Evolutionary conservation across 1,140 invertebrate genomes (phyloP).

Genomic region (Drosophila saltans): DNA sequence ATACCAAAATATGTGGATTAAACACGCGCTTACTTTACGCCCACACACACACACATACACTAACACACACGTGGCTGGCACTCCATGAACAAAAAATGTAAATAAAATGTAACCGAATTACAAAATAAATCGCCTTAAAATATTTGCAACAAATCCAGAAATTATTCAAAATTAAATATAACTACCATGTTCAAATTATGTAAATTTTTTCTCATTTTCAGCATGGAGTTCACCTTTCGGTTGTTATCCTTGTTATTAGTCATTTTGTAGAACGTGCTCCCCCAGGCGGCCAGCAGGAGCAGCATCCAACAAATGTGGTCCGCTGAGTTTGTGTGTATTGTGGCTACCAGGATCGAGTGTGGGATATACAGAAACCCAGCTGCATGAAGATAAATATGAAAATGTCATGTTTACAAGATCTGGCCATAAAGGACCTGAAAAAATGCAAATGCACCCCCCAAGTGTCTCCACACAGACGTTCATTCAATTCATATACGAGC

Average conservation of each 20-base stretch:
- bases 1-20: conserved; percentile 51
- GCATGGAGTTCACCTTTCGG: conserved; percentile 39
- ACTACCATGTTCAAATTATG: conserved; percentile 56
- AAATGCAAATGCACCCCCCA: conserved; percentile 38
- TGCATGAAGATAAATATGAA: conserved; percentile 64
- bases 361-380: conserved; percentile 14
- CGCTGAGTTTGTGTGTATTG: conserved; percentile 4
- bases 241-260: conserved; percentile 40
- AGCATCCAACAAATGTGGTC: conserved; percentile 29
- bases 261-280: conserved; percentile 45
- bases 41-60: neutral
- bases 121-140: conserved; percentile 61
- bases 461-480: neutral
- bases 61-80: neutral
- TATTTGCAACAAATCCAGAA: conserved; percentile 59
- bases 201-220: conserved; percentile 47
- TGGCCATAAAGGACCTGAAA: conserved; percentile 56
- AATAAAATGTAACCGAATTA: conserved; percentile 38
- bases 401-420: conserved; percentile 68
- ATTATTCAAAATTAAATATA: conserved; percentile 67
- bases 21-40: conserved; percentile 19
- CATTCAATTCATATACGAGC: conserved; percentile 1
- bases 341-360: neutral
- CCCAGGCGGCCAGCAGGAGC: neutral
- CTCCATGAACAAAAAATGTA: neutral